phyloP scores from a whole-genome alignment of 2,888 invertebrate species.

The Stratiomys singularior region DNA sequence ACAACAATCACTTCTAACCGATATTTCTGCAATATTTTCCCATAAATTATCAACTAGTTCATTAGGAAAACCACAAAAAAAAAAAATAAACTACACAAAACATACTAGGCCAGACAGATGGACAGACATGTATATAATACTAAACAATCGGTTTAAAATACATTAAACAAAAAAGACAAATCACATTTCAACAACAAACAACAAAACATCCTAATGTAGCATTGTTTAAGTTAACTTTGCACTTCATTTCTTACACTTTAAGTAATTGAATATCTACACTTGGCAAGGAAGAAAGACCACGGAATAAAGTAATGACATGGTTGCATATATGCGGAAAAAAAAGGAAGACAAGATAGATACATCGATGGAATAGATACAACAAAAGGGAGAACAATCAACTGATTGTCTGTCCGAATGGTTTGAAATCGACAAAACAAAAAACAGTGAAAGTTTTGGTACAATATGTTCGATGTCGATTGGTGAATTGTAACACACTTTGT shows the following conservation, averaged over 20 bases:
- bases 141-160: neutral
- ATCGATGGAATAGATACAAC: neutral
- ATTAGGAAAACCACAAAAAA: too few species aligned
- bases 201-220: neutral
- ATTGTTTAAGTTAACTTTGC: conserved; percentile 40
- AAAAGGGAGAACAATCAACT: too few species aligned
- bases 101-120: neutral
- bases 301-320: neutral
- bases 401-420: too few species aligned
- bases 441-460: too few species aligned
- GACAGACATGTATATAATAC: neutral
- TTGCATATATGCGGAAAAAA: neutral
- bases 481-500: too few species aligned
- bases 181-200: neutral
- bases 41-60: too few species aligned
- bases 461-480: too few species aligned
- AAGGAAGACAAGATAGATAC: neutral
- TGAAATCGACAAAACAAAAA: too few species aligned
- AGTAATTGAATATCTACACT: conserved; percentile 23
- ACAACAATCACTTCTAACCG: too few species aligned
- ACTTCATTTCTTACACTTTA: conserved; percentile 38
- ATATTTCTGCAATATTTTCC: too few species aligned
- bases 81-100: too few species aligned
- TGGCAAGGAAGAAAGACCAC: neutral
- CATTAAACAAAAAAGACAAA: neutral